Conservation (phyloP, 2,888 invertebrate genomes). For the Anorthoa munda region DNA sequence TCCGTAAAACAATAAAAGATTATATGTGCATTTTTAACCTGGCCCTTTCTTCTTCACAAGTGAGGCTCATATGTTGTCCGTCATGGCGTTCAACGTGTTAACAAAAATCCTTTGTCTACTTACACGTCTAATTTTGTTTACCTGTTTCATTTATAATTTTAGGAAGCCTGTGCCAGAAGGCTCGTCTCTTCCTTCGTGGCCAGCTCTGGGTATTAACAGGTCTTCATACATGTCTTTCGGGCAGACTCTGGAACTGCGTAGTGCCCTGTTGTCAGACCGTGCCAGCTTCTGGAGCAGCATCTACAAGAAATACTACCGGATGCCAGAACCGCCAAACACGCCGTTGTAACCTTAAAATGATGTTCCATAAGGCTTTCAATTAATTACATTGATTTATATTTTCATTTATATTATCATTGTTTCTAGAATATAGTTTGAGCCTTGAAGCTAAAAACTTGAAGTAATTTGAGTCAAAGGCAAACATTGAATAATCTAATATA, state of each 20-base stretch:
- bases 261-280: constrained; percentile 62
- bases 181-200: constrained; percentile 71
- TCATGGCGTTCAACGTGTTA: too few species aligned
- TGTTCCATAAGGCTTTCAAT: neutral
- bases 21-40: too few species aligned
- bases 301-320: constrained; percentile 71
- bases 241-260: constrained; percentile 63
- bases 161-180: constrained; percentile 49
- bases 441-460: too few species aligned
- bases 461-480: too few species aligned
- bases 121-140: too few species aligned
- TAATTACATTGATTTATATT: neutral
- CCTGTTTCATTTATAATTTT: neutral
- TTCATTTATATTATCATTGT: too few species aligned
- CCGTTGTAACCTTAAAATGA: constrained; percentile 13
- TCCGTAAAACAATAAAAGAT: too few species aligned
- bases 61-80: too few species aligned
- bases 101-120: too few species aligned
- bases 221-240: constrained; percentile 74
- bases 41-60: too few species aligned
- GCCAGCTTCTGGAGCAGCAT: constrained; percentile 73
- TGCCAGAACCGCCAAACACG: constrained; percentile 67
- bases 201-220: constrained; percentile 62
- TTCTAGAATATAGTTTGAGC: too few species aligned
- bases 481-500: too few species aligned